phyloP scores from a whole-genome alignment of 2,113 vertebrate species.

The Triplophysa rosa region DNA sequence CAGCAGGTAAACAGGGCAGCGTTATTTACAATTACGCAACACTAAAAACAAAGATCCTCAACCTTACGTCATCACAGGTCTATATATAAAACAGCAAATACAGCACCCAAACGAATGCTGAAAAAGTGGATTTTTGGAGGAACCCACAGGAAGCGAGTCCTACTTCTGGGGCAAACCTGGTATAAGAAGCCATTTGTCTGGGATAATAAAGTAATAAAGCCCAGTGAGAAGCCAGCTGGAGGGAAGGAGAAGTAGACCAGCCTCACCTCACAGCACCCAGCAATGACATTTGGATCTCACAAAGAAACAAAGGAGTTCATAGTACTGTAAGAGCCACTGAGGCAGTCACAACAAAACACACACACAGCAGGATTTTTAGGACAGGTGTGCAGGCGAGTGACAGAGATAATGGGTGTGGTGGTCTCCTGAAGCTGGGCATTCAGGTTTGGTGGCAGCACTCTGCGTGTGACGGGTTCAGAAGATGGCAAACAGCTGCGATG shows the following conservation, averaged over 20 bases:
- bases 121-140: neutral
- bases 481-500: conserved; percentile 12
- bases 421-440: conserved; percentile 17
- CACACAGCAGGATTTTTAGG: conserved; percentile 34
- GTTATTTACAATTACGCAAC: neutral
- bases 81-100: neutral
- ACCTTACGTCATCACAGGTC: neutral
- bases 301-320: conserved; percentile 43
- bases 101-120: neutral
- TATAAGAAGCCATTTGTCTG: neutral
- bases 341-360: conserved; percentile 27
- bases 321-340: conserved; percentile 16
- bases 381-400: conserved; percentile 36
- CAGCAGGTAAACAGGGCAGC: neutral
- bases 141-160: conserved; percentile 20
- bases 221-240: conserved; percentile 34
- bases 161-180: neutral
- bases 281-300: conserved; percentile 49
- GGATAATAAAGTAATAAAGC: conserved; percentile 27
- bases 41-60: neutral
- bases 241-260: neutral
- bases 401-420: conserved; percentile 22
- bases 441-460: conserved; percentile 14
- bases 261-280: conserved; percentile 32
- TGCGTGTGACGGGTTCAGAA: conserved; percentile 26